phyloP scores from a whole-genome alignment of 2,888 invertebrate species.

The Torymus aiolomorphi region DNA sequence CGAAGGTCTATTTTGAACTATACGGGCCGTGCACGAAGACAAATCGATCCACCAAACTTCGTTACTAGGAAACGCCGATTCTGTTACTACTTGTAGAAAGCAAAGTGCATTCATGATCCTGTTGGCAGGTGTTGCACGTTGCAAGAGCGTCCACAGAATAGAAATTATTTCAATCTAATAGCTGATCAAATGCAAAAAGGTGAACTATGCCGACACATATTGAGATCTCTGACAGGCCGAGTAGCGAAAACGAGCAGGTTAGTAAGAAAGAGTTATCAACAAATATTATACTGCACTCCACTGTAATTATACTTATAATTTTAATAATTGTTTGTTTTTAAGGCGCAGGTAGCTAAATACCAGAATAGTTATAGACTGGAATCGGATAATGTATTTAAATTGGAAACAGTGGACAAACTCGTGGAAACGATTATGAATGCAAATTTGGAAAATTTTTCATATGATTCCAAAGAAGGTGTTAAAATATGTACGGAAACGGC shows the following conservation, averaged over 20 bases:
- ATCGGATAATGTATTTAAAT: conserved; percentile 80
- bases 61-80: conserved; percentile 43
- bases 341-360: conserved; percentile 74
- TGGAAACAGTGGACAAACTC: conserved; percentile 80
- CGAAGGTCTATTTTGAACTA: not conserved
- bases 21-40: not conserved
- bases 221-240: conserved; percentile 59
- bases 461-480: conserved; percentile 79
- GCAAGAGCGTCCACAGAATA: not conserved
- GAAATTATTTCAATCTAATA: not conserved
- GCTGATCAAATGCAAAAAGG: conserved; percentile 42
- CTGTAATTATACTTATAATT: not conserved
- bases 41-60: conserved; percentile 44
- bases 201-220: conserved; percentile 61
- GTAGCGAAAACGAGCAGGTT: conserved; percentile 60
- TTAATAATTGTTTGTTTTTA: not conserved
- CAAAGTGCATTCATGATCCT: not conserved
- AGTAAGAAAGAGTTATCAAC: conserved; percentile 6
- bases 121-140: not conserved
- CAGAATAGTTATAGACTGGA: conserved; percentile 83
- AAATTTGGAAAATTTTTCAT: conserved; percentile 79
- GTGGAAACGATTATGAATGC: conserved; percentile 79
- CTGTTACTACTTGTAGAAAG: not conserved
- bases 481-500: conserved; percentile 79
- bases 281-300: no score